Percentiles rank a stretch among this genome's conserved stretches.
Conservation (phyloP, 2,113 vertebrate genomes). For the Calcarius ornatus region DNA sequence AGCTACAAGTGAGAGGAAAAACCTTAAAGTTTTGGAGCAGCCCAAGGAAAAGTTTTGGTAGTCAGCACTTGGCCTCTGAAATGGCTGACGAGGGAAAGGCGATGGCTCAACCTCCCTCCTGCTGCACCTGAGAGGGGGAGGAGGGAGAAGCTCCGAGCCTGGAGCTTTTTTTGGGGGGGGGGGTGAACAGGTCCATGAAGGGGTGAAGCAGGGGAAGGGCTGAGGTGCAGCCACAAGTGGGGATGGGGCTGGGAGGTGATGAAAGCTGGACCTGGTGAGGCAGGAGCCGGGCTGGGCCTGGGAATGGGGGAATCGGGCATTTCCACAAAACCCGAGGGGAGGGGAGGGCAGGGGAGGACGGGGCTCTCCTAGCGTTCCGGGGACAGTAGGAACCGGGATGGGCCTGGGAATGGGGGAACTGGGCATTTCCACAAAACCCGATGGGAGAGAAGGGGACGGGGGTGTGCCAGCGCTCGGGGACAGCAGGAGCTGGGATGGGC, state of each 20-base stretch:
- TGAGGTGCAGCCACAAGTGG: accelerated
- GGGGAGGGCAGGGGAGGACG: no score
- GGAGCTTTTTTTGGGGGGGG: accelerated
- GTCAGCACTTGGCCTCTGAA: background rate
- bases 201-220: background rate
- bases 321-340: no score
- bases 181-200: background rate
- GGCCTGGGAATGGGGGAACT: background rate
- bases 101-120: background rate
- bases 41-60: background rate
- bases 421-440: accelerated
- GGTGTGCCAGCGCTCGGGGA: background rate
- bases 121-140: background rate
- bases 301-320: no score
- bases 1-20: background rate
- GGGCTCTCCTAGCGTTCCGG: no score
- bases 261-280: background rate
- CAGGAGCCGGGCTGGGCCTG: no score
- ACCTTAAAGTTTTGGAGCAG: background rate
- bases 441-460: background rate
- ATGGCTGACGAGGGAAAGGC: background rate
- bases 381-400: no score
- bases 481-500: no score
- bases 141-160: no score
- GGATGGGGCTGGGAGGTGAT: accelerated